Conservation (phyloP, 2,797 vertebrate genomes). For the Clamator glandarius region DNA sequence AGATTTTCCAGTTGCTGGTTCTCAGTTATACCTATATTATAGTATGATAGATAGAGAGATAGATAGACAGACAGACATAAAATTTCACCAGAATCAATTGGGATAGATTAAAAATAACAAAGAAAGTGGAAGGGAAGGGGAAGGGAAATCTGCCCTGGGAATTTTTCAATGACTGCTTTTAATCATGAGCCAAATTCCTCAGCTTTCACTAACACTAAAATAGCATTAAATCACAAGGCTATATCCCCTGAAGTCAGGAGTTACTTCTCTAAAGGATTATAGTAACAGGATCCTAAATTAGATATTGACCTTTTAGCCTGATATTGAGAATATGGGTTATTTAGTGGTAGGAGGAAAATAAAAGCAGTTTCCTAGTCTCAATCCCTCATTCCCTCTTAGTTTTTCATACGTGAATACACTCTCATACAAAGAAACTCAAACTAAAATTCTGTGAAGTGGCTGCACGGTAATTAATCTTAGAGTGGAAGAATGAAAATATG, state of each 20-base stretch:
- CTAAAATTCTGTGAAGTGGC: neutral
- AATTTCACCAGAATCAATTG: neutral
- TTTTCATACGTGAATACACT: neutral
- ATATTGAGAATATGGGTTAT: conserved; percentile 11
- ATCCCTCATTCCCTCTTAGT: neutral
- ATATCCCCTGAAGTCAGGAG: neutral
- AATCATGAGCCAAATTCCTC: neutral
- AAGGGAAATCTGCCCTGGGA: neutral
- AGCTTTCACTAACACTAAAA: neutral
- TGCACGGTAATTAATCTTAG: conserved; percentile 17
- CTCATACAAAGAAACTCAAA: neutral
- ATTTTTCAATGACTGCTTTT: neutral
- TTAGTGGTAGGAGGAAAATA: conserved; percentile 3
- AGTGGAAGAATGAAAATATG: neutral
- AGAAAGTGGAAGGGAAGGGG: too few species aligned
- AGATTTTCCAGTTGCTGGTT: neutral
- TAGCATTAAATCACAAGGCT: neutral
- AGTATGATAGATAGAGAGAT: too few species aligned
- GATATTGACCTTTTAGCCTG: conserved; percentile 30
- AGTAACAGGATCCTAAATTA: conserved; percentile 43
- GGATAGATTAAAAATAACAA: neutral
- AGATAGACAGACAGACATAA: neutral
- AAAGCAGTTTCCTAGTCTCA: conserved; percentile 31
- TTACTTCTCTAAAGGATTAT: neutral
- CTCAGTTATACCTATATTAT: neutral